Evolutionary conservation across 2,113 vertebrate genomes (phyloP).

Genomic region (Xiphophorus hellerii): DNA sequence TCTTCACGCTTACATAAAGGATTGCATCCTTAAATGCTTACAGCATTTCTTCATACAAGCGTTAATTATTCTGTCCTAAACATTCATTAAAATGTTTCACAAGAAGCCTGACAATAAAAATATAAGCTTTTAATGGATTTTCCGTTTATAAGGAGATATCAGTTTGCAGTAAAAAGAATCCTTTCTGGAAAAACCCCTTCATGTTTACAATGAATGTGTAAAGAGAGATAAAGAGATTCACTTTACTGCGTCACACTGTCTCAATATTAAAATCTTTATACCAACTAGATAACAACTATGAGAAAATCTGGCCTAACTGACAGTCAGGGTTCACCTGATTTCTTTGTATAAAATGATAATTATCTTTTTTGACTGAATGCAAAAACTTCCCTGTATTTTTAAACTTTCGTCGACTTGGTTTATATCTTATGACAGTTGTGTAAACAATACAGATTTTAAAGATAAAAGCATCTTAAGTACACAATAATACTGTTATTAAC

Average conservation of each 20-base stretch:
- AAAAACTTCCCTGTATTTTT: background rate
- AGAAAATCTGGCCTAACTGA: background rate
- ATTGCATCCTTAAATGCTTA: background rate
- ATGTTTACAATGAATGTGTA: background rate
- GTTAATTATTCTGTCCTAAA: no score
- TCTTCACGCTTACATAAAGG: background rate
- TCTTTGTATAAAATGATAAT: background rate
- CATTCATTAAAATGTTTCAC: no score
- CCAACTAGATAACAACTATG: background rate
- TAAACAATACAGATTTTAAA: conserved; percentile 9
- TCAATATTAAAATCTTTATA: background rate
- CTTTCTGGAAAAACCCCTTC: background rate
- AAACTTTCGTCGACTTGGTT: conserved; percentile 2
- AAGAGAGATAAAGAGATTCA: background rate
- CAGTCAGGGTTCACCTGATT: background rate
- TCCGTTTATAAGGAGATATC: no score
- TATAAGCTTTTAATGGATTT: no score
- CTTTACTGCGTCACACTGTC: background rate
- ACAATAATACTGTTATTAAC: background rate
- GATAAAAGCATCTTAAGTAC: background rate
- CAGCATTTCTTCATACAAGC: no score
- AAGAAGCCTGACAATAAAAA: no score
- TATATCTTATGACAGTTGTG: background rate
- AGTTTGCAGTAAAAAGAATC: background rate
- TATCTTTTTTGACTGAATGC: background rate